Percentiles rank a stretch among this genome's conserved stretches.
These are phyloP conservation scores for Cryptus armator DNA, from an alignment of 2,888 invertebrate genomes.

Conservation along the genomic window DNA sequence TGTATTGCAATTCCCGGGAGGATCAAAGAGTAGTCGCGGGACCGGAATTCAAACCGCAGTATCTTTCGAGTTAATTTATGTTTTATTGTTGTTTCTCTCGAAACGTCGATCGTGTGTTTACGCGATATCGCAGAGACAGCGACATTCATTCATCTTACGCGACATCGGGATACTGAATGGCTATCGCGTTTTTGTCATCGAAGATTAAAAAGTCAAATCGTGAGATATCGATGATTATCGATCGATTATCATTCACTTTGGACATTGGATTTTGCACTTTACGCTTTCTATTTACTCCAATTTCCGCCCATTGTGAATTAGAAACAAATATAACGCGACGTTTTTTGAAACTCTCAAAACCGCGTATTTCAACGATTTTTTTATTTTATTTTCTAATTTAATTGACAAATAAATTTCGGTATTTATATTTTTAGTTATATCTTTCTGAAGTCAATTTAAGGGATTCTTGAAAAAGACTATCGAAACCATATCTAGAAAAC, in stretches of 20 bases:
- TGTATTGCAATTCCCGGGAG: conserved; percentile 50
- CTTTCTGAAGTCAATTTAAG: no score
- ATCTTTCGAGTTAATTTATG: conserved; percentile 44
- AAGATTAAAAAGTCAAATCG: not conserved
- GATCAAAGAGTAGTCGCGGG: conserved; percentile 58
- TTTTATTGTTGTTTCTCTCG: conserved; percentile 38
- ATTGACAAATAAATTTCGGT: no score
- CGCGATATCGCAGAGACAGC: not conserved
- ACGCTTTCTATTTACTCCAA: no score
- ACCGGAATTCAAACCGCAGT: conserved; percentile 50
- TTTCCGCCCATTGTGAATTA: no score
- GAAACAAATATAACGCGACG: no score
- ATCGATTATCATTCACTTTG: not conserved
- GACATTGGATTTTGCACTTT: not conserved
- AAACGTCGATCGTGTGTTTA: conserved; percentile 26
- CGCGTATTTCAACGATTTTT: no score
- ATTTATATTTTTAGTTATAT: no score
- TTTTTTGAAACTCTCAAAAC: no score
- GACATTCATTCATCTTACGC: conserved; percentile 50
- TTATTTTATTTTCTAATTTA: no score
- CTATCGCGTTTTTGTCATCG: conserved; percentile 13
- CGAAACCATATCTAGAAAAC: no score
- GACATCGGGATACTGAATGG: not conserved
- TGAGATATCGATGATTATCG: not conserved
- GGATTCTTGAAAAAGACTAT: no score